Base-by-base conservation (phyloP, 2,888 invertebrate species). In the Orthonychiurus folsomi region DNA sequence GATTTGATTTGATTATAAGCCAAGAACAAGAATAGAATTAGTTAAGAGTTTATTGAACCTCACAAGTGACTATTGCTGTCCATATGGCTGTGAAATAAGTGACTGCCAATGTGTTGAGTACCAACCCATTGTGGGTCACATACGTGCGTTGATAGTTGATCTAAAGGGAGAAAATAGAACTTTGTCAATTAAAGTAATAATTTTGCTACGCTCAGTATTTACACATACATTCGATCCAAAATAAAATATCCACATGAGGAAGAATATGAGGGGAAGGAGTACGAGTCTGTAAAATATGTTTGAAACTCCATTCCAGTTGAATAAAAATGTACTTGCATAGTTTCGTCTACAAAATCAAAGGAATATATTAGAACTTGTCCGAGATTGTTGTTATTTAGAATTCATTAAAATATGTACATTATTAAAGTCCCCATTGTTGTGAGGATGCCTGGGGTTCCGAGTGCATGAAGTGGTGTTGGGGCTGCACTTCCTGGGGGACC, bases 231-330 rank as follows among this genome's bases (percentile, higher is more conserved):
- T 77, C 5, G 76, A 73, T 2, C 78, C 77, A 64, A 82, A 83
- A 74, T 90, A 93, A 76, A 93, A 91, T 20, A 86, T 75, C 84
- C 89, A 89, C 56, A 93, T 75, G 55, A 90, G 80, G 56, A 86
- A 82, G 78, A 88, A 89, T 73, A 86, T 86, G 25, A 88, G 76
- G 0, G 92, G 73, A 53, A 72, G 61, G 62, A 86, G 78, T 60
- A 91, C 80, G 12, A 93, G 76, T 53, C 91, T 82, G 73, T 90
- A 81, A 67, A 86, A 85, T 69, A 91, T 81, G 66, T 89, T 86
- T 67, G 85, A 85, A 62, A 90, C 75, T 20, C 92, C 91, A 59
- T 84, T 82, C 73, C 83, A 82, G 70, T 86, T 88, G 66, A 89
- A 82, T 66, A 86, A 88, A 74, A 89, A 86, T 23, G 89, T 89